Evolutionary conservation across 2,113 vertebrate genomes (phyloP), one percentile per base, ranked within the genome.

Genomic region (Dromaius novaehollandiae): DNA sequence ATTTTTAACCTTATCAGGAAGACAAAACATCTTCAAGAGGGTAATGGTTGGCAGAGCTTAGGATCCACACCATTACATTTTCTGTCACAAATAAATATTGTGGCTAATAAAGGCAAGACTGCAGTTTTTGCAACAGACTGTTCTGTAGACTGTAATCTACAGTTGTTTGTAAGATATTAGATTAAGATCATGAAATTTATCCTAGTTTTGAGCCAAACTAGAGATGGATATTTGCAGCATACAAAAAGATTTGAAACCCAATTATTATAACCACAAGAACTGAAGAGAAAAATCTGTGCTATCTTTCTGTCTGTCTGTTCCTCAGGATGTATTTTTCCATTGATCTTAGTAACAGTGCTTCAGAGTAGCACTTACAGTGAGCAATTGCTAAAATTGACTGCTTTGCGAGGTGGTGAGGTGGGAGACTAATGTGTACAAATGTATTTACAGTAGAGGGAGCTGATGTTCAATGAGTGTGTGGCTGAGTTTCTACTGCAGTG

Each of bases 131-230:
- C 76, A 74, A 87, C 92, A 96, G 96, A 94, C 93, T 91, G 34
- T 68, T 90, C 93, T 83, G 82, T 90, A 95, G 95, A 96, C 93
- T 93, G 46, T 50, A 86, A 61, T 38, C 69, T 70, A 34, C 88
- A 96, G 84, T 91, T 95, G 61, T 92, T 96, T 96, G 83, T 44
- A 76, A 85, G 26, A 93, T 93, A 95, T 95, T 96, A 95, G 92
- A 95, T 95, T 95, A 95, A 73, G 81, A 87, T 65, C 48, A 61
- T 93, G 65, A 87, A 89, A 95, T 93, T 90, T 91, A 85, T 95
- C 88, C 74, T 40, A 51, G 34, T 89, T 95, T 92, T 95, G 84
- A 95, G 83, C 73, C 66, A 85, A 94, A 74, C 58, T 93, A 87
- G 95, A 87, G 94, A 95, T 90, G 90, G 90, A 96, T 95, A 92